These are phyloP conservation scores for Phoeniculus purpureus DNA, from an alignment of 2,797 vertebrate species.

Conservation along the genomic window DNA sequence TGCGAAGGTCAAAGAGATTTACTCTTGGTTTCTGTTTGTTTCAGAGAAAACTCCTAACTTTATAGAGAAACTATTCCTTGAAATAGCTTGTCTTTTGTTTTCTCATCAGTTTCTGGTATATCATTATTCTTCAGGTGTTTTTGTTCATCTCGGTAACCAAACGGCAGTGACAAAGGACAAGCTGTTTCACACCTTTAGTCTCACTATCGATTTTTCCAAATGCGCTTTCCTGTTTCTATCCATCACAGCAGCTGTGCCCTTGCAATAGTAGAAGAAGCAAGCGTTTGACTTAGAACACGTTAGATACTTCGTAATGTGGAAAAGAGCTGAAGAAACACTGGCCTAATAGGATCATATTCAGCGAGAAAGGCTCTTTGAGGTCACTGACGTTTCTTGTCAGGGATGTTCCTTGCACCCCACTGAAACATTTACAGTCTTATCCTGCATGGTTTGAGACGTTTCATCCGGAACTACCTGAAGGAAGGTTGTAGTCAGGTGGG, in stretches of 20 bases:
- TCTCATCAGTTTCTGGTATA: background rate
- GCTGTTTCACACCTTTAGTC: conserved; percentile 27
- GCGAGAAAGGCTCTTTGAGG: background rate
- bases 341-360: background rate
- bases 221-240: background rate
- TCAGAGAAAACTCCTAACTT: background rate
- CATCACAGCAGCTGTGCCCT: background rate
- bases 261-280: background rate
- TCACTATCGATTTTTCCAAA: conserved; percentile 26
- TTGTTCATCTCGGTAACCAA: background rate
- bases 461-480: no score
- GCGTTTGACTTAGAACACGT: background rate
- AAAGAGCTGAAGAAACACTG: background rate
- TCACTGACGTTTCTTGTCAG: background rate
- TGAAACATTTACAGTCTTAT: background rate
- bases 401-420: background rate
- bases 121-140: background rate
- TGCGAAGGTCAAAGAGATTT: background rate
- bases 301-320: background rate
- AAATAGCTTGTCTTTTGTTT: background rate
- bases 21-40: background rate
- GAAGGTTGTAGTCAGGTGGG: no score
- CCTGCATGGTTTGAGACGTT: background rate
- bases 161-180: background rate
- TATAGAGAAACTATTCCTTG: background rate